Evolutionary conservation across 1,140 invertebrate species (phyloP), one percentile per base, ranked within the genome.

Genomic region (Sinonovacula constricta): DNA sequence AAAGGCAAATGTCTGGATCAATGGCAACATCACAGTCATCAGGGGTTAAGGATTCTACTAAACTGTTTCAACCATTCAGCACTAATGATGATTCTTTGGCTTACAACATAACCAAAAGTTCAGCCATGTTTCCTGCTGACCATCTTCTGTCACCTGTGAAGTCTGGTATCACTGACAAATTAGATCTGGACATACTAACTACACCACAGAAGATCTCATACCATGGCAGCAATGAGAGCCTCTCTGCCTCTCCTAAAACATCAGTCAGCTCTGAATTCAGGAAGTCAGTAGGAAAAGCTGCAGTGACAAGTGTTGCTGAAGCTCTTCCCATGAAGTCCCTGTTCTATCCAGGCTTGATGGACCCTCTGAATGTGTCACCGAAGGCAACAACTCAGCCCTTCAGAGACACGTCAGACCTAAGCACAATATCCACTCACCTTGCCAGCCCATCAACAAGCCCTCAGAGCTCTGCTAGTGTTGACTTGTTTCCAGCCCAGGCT

Each of bases 21-120:
- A 33, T 63, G 22, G 36, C 57, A 2, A 76, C 63, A 59, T 24
- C 49, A 1, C 1, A 39, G 26, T 5, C 30, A 3, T 30, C 18
- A 53, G 14, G 24, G 12, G 24, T 7, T 26, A 70, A 70, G n/a
- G 68, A 70, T 3, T 22, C 54, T 5, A 57, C 63, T n/a, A 76
- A 76, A 39, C 62, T 76, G n/a, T 76, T 76, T 59, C 72, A 76
- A 24, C 72, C 72, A 18, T 76, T 76, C 59, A 54, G 57, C 14
- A 54, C 62, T 1, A 26, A n/a, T 24, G 63, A 76, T 34, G 24
- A 59, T 15, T 24, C 53, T 36, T 22, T 66, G 3, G 36, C 14
- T 67, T 28, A 28, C 45, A 24, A 31, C 1, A 26, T 70, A 22
- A 36, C 68, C 3, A 70, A 70, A 70, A 34, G 53, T 24, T 30